Evolutionary conservation across 2,888 invertebrate species (phyloP), one percentile per base, ranked within the genome.

Genomic region (Phyto melanocephala): DNA sequence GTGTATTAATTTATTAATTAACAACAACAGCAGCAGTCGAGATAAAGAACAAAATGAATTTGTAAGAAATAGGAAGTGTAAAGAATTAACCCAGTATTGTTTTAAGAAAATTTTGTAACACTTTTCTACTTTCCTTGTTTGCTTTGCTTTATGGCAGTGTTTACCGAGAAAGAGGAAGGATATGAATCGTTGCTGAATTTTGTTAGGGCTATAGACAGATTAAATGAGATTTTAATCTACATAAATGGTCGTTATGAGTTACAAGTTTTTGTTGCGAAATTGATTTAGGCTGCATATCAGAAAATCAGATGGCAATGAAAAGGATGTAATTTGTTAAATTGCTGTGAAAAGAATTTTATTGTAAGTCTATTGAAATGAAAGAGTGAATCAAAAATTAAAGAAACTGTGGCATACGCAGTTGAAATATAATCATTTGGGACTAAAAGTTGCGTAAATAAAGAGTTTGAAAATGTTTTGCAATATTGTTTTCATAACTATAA

Each of bases 1-100:
- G 76, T 75, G 58, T 60, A 82, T 79, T 79, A 82, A 82, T 82
- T 82, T 79, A 67, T 82, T 82, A 82, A 82, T 82, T 82, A 82
- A 79, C 24, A 77, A 70, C 52, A 77, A 70, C 50, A 68, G 37
- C 60, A 58, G 56, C 22, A 15, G 56, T 5, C 1, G 1, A 45
- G 42, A 54, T 35, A 77, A 70, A n/a, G 40, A 42, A 58, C 45
- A 20, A 6, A 58, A 70, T 13, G 11, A 50, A 50, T 11, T 58
- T 37, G 42, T 15, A 37, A 71, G 47, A 60, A 37, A 37, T 45
- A 56, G 74, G 45, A 75, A 35, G 56, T 65, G 37, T 10, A 74
- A 56, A 40, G 45, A 47, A 75, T 56, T 47, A 75, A 65, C 20
- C 54, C 45, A 45, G 20, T 45, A 33, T 35, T 67, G 17, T 75